Conservation (phyloP, 2,113 vertebrate genomes). For the Heliornis fulica region DNA sequence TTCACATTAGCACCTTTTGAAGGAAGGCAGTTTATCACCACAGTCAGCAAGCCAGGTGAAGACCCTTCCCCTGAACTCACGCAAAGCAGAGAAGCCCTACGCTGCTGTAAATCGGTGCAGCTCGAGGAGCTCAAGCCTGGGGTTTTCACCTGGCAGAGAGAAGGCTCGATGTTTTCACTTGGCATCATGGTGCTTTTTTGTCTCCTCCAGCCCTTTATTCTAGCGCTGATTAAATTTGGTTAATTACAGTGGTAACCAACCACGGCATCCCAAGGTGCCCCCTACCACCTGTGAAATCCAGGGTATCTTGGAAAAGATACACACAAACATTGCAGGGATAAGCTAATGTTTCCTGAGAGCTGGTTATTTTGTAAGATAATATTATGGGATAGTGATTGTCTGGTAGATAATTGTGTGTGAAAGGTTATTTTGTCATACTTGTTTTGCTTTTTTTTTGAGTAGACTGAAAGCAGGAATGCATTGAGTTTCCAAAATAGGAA, state of each 20-base stretch:
- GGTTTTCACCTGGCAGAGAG: not conserved
- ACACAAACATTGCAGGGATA: not conserved
- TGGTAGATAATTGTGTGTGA: conserved; percentile 41
- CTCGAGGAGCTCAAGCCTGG: not conserved
- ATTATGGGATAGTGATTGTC: conserved; percentile 39
- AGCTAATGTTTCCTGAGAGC: conserved; percentile 14
- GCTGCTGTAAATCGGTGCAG: not conserved
- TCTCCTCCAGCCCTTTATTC: not conserved
- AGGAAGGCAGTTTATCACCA: not conserved
- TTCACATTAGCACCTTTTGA: not conserved
- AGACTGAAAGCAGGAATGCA: conserved; percentile 23
- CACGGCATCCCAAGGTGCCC: not conserved
- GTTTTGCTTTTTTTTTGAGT: conserved; percentile 3
- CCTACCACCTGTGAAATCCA: conserved; percentile 9
- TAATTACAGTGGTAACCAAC: conserved; percentile 37
- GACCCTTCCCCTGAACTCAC: not conserved
- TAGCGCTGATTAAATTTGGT: not conserved
- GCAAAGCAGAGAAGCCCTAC: not conserved
- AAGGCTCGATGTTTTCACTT: not conserved
- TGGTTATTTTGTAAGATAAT: conserved; percentile 38
- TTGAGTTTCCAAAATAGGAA: conserved; percentile 8
- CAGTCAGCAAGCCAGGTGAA: not conserved
- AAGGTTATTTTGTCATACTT: conserved; percentile 26
- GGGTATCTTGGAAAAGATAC: not conserved
- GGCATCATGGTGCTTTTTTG: not conserved